These are phyloP conservation scores for Dendroctonus ponderosae DNA, from an alignment of 1,140 invertebrate genomes.

Conservation along the genomic window DNA sequence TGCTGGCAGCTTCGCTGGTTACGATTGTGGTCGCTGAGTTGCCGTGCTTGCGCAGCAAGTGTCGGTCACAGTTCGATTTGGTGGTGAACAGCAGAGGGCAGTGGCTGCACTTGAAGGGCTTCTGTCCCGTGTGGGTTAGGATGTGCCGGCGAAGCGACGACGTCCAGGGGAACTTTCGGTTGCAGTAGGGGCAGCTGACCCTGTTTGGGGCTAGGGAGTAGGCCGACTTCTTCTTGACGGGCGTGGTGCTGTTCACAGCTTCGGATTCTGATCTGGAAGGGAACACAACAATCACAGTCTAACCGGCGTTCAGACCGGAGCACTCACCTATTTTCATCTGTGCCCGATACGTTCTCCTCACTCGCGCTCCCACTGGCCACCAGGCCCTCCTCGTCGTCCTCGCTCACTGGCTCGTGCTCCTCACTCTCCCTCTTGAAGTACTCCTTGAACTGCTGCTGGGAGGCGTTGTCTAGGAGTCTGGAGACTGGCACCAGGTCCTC, in stretches of 20 bases:
- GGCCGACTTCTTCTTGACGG: conserved; percentile 85
- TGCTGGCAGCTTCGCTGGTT: conserved; percentile 43
- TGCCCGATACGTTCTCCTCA: conserved; percentile 78
- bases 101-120: conserved; percentile 90
- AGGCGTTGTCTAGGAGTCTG: conserved; percentile 75
- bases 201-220: conserved; percentile 93
- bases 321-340: conserved; percentile 70
- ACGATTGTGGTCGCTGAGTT: conserved; percentile 49
- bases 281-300: conserved; percentile 17
- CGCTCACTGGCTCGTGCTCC: conserved; percentile 48
- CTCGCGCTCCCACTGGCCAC: conserved; percentile 69
- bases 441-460: conserved; percentile 63
- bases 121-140: conserved; percentile 91
- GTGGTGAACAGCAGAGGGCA: conserved; percentile 93
- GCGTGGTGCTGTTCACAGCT: conserved; percentile 40
- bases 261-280: conserved; percentile 59
- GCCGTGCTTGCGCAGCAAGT: conserved; percentile 86
- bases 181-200: conserved; percentile 88
- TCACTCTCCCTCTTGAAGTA: conserved; percentile 58
- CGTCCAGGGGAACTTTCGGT: conserved; percentile 92
- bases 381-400: conserved; percentile 73
- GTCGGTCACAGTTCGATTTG: conserved; percentile 95
- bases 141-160: conserved; percentile 90
- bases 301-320: conserved; percentile 13
- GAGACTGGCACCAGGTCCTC: conserved; percentile 75